Conservation (phyloP, 2,888 invertebrate genomes). For the Agrochola macilenta region DNA sequence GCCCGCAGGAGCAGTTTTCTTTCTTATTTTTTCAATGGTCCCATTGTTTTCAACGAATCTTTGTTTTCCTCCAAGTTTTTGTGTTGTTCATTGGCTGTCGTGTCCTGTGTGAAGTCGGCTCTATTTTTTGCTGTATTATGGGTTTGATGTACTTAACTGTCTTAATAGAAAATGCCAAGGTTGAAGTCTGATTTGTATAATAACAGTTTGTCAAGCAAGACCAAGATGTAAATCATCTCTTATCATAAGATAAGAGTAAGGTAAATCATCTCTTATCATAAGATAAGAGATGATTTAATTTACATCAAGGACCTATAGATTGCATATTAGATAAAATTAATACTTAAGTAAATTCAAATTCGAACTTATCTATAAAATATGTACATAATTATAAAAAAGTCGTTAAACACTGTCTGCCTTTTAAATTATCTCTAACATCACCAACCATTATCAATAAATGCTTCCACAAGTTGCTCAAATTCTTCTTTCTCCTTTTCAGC, state of each 20-base stretch:
- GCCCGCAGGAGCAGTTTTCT: conserved; percentile 16
- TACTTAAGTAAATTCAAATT: background rate
- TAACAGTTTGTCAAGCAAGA: background rate
- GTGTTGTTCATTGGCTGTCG: conserved; percentile 3
- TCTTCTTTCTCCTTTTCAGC: conserved; percentile 90
- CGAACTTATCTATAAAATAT: background rate
- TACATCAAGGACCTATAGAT: background rate
- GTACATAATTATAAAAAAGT: background rate
- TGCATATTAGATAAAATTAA: background rate
- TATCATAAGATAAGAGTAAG: too few species aligned
- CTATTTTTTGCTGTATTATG: conserved; percentile 12
- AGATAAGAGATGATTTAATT: too few species aligned
- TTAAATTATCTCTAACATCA: background rate
- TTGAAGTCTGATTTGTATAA: background rate
- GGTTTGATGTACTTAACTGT: conserved; percentile 4
- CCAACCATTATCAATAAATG: background rate
- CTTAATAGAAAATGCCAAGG: background rate
- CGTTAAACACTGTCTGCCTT: background rate
- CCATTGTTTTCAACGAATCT: conserved; percentile 42
- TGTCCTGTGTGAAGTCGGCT: conserved; percentile 15
- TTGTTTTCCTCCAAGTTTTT: conserved; percentile 26
- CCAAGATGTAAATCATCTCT: background rate
- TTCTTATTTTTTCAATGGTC: conserved; percentile 17
- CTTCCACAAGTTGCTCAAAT: conserved; percentile 19
- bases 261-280: background rate